Percentiles rank a stretch among this genome's conserved stretches.
Conservation (phyloP, 2,113 vertebrate genomes). For the Sclerurus mexicanus region DNA sequence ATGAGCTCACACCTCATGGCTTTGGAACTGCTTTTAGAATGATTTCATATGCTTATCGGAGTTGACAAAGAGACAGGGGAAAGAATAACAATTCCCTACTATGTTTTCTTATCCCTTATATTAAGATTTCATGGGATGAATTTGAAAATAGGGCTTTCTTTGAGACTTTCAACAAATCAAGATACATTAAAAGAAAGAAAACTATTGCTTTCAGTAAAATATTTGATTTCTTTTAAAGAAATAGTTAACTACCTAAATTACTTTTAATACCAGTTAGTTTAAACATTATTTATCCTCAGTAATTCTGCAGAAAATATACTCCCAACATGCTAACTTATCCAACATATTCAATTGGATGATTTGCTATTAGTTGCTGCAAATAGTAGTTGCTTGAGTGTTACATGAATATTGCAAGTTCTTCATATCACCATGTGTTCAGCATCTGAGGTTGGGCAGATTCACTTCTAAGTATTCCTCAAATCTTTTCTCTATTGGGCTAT, state of each 20-base stretch:
- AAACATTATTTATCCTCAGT: not conserved
- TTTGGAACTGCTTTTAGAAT: slow-evolving; percentile 44
- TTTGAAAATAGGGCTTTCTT: not conserved
- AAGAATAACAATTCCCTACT: slow-evolving; percentile 12
- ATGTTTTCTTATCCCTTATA: not conserved
- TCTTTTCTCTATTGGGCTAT: not conserved
- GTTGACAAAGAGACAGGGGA: slow-evolving; percentile 33
- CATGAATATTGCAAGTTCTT: not conserved
- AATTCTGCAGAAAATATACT: not conserved
- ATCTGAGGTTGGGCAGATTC: not conserved
- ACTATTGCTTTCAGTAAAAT: not conserved
- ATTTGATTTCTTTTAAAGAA: not conserved
- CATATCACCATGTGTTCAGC: not conserved
- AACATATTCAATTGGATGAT: not conserved
- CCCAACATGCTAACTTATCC: not conserved
- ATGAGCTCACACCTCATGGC: slow-evolving; percentile 23
- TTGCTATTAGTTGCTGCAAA: not conserved
- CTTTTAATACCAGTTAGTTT: not conserved
- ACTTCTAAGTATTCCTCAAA: not conserved
- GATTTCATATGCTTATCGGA: slow-evolving; percentile 41
- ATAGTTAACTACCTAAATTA: not conserved
- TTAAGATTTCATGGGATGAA: not conserved
- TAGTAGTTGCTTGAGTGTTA: not conserved
- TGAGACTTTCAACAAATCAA: not conserved
- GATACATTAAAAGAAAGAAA: not conserved